Base-by-base conservation (phyloP, 2,888 invertebrate species). In the Melanargia galathea region DNA sequence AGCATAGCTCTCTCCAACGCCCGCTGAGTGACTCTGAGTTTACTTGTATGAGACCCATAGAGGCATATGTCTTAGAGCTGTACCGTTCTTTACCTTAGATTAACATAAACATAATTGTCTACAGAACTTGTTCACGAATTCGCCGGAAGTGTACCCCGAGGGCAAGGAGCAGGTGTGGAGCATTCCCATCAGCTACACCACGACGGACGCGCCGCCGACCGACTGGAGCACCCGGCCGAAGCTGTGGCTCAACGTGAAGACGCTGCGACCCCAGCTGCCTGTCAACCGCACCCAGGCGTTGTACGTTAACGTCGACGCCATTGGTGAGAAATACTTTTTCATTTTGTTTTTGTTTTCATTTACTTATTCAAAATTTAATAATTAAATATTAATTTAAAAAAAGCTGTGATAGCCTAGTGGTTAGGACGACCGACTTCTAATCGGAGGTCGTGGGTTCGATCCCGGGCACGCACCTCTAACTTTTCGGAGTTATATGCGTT, bases 291-390 rank as follows among this genome's bases (percentile, higher is more conserved):
- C 86, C 0, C 93, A 94, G 86, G 82, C 89, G 1, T 73, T 95
- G 1, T 91, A 95, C 52, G 92, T 94, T 62, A 95, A 95, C 72
- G 84, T 94, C 1, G 90, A 92, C 33, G 92, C 92, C 75, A 91
- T 92, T 59, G 93, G 93, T 93, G 49, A 82, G 82, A 11, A 20
- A 46, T 8, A n/a, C n/a, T n/a, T n/a, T n/a, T n/a, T n/a, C n/a
- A n/a, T n/a, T n/a, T n/a, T n/a, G n/a, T n/a, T n/a, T n/a, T n/a
- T n/a, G n/a, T n/a, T n/a, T n/a, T n/a, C n/a, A n/a, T n/a, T n/a
- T n/a, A n/a, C n/a, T n/a, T n/a, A n/a, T n/a, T n/a, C n/a, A n/a
- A n/a, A n/a, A n/a, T n/a, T n/a, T n/a, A n/a, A n/a, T n/a, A n/a
- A n/a, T n/a, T n/a, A n/a, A n/a, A n/a, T n/a, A n/a, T n/a, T n/a